These are phyloP conservation scores for Lamellibrachia columna DNA, from an alignment of 2,888 invertebrate genomes.

Conservation along the genomic window DNA sequence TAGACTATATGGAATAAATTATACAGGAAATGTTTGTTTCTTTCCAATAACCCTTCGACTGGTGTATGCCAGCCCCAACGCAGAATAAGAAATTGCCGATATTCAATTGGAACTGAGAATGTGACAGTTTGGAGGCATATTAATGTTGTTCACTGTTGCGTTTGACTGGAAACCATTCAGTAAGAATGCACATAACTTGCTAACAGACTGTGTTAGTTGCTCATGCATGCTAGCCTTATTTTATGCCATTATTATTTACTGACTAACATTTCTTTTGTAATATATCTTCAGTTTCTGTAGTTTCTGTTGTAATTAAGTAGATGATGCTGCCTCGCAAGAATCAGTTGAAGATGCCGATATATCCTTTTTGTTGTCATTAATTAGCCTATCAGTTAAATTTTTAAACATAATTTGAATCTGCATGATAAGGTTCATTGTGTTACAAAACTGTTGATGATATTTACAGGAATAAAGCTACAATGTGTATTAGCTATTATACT, in stretches of 20 bases:
- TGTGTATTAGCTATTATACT: neutral
- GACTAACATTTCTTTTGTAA: neutral
- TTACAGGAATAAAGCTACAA: neutral
- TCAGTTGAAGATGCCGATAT: neutral
- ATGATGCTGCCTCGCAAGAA: neutral
- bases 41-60: no score
- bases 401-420: neutral
- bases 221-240: neutral
- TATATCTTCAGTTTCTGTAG: neutral
- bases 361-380: neutral
- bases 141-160: neutral
- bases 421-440: neutral
- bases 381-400: neutral
- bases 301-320: neutral
- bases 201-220: neutral
- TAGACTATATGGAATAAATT: no score
- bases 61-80: no score
- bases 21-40: no score
- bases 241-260: neutral
- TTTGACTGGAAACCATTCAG: neutral
- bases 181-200: neutral
- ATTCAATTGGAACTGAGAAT: no score
- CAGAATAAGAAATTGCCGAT: no score
- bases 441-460: neutral
- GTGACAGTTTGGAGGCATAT: neutral